These are phyloP conservation scores for Drosophila infuscata DNA, from an alignment of 2,888 invertebrate genomes.

Conservation along the genomic window DNA sequence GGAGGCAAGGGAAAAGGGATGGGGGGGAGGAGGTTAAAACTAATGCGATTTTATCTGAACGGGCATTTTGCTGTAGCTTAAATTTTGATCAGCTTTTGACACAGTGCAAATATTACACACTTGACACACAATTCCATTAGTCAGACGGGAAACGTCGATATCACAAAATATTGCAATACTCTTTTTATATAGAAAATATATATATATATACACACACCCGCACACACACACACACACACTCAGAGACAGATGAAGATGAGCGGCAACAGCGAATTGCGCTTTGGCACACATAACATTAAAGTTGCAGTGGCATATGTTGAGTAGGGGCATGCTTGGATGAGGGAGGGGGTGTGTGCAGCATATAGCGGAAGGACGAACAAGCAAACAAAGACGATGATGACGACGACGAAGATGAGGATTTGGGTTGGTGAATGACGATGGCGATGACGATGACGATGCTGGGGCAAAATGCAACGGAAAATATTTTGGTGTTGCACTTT, in stretches of 20 bases:
- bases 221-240: too few relatives aligned
- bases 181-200: not conserved
- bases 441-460: constrained; percentile 16
- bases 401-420: constrained; percentile 16
- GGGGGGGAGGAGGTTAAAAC: not conserved
- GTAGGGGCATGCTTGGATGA: not conserved
- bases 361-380: constrained; percentile 19
- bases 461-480: constrained; percentile 71
- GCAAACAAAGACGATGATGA: constrained; percentile 5
- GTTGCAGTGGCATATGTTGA: constrained; percentile 54
- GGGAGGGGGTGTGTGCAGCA: constrained; percentile 11
- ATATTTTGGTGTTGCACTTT: constrained; percentile 81
- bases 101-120: constrained; percentile 81
- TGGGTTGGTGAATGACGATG: not conserved
- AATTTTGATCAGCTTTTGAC: constrained; percentile 81
- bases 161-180: constrained; percentile 67
- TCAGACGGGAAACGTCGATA: constrained; percentile 72
- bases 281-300: constrained; percentile 80
- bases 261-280: constrained; percentile 35
- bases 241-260: constrained; percentile 21
- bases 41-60: constrained; percentile 58
- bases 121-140: constrained; percentile 81
- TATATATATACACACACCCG: not conserved
- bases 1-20: fast-evolving
- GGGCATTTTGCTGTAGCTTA: constrained; percentile 70